Evolutionary conservation across 2,888 invertebrate genomes (phyloP), one percentile per base, ranked within the genome.

Genomic region (Leucophenga maculata): DNA sequence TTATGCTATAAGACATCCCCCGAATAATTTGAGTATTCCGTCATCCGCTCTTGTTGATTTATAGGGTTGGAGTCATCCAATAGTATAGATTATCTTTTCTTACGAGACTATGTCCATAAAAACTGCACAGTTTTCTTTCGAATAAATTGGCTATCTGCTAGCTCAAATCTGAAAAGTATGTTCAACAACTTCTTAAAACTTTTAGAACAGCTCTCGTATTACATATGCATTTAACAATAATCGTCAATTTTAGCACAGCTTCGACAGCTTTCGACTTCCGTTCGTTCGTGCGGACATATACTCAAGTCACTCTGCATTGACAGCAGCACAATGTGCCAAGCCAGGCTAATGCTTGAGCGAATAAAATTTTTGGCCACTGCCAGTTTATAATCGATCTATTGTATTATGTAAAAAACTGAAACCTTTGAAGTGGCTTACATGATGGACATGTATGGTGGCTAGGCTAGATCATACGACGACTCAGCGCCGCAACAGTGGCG

Each of bases 221-320:
- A 6, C 1, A 39, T 39, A 11, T 3, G 1, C 3, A 11, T 55
- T 11, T 18, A 32, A 59, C 59, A 59, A 14, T n/a, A 59, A 16
- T 59, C 59, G 59, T 59, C 59, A 32, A 59, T 31, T 31, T 14
- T 59, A 50, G 22, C 22, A 14, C 57, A 31, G 18, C 54, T 60
- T 64, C n/a, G 62, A 64, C 62, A 64, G 9, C 44, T 48, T 44
- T 16, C 62, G 46, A 64, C 62, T 64, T 64, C 62, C 62, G 62
- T 64, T 64, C 22, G 46, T 64, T 48, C 62, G 62, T 64, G 46
- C 22, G 46, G 39, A 6, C 18, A 20, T n/a, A 50, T n/a, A 50
- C 39, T 39, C 50, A 50, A 50, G 50, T 16, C 50, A 16, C 50
- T n/a, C 50, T 60, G 60, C 39, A 18, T 8, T 50, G 50, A 50